Base-by-base conservation (phyloP, 2,797 vertebrate genomes). In the Rachycentron canadum region DNA sequence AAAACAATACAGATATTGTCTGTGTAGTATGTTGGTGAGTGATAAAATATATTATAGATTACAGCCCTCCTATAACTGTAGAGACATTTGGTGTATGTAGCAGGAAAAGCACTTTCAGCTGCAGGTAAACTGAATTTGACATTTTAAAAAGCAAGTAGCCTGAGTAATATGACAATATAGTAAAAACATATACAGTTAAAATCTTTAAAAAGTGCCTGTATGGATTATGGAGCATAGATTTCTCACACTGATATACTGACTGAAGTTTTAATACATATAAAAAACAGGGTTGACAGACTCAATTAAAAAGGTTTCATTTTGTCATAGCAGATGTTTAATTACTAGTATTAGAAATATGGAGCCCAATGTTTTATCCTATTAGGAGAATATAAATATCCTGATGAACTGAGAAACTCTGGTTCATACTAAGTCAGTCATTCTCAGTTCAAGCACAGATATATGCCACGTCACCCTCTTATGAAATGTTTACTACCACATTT, bases 401-500 rank as follows among this genome's bases (percentile, higher is more conserved):
- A 43, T 26, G 8, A 69, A 73, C 71, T 52, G 41, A 12, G n/a
- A 58, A 30, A 64, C 28, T 43, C 23, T 17, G 49, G 9, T 34
- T 34, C 16, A 56, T 38, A 67, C 38, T 41, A 47, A 2, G 21
- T 28, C 17, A 32, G 52, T 56, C 45, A 41, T 62, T 53, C 10
- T 50, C 53, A 74, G 30, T 68, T 66, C n/a, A 70, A 62, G 23
- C 26, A 28, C 28, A 57, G 10, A 66, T 53, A 21, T 45, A 21
- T 8, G 40, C 36, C 61, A 67, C 30, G 13, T 67, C 30, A 49
- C 34, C 41, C 36, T 40, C 53, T 68, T 11, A 26, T 43, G 25
- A 63, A 71, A 61, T 50, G 41, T 76, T 80, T 65, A 47, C 68
- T 43, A 10, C 52, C 6, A 71, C 30, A 8, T 78, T 82, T 73